Percentiles rank a stretch among this genome's conserved stretches.
Evolutionary conservation across 2,797 vertebrate species (phyloP).

Genomic region (Muraenolepis orangiensis): DNA sequence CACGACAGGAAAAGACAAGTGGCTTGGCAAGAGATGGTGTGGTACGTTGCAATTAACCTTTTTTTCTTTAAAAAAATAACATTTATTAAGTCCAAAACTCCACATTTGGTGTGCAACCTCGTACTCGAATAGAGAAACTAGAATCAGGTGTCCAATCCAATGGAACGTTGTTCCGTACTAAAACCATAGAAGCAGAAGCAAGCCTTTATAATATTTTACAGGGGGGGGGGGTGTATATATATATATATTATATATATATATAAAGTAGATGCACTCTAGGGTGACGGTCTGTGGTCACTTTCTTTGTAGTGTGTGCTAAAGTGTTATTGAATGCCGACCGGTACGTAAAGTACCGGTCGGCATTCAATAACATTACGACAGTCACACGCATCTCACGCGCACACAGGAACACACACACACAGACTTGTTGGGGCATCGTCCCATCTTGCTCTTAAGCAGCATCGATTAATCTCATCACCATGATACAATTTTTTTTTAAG

Average conservation of each 20-base stretch:
- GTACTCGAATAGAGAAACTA: too few species aligned
- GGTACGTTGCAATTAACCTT: not conserved
- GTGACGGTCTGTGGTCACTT: not conserved
- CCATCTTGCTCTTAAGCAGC: not conserved
- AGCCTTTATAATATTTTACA: conserved; percentile 1
- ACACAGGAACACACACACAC: not conserved
- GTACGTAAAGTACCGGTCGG: too few species aligned
- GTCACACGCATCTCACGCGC: not conserved
- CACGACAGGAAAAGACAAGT: not conserved
- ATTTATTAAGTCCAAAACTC: not conserved
- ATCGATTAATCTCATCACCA: conserved; percentile 8
- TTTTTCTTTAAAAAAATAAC: not conserved
- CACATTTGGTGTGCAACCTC: not conserved
- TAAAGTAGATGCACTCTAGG: not conserved
- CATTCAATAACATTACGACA: not conserved
- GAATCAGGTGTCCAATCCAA: not conserved
- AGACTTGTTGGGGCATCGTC: not conserved
- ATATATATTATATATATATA: not conserved
- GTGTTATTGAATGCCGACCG: not conserved
- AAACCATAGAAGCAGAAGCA: not conserved
- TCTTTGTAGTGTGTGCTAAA: not conserved
- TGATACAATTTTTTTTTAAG: conserved; percentile 1
- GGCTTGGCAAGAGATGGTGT: not conserved
- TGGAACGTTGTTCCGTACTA: not conserved
- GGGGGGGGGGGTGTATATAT: too few species aligned